Base-by-base conservation (phyloP, 2,888 invertebrate species). In the Myathropa florea region DNA sequence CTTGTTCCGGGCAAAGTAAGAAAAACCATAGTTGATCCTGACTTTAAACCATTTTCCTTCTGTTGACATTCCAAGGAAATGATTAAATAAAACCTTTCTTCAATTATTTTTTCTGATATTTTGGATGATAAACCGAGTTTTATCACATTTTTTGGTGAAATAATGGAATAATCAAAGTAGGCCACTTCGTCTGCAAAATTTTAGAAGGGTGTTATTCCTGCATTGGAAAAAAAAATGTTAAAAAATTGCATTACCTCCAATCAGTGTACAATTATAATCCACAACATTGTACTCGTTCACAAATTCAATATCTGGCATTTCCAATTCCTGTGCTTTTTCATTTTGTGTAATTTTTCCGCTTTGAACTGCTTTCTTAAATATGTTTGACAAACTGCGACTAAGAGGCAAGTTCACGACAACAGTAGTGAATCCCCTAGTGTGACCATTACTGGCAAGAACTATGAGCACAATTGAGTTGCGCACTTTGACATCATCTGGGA, bases 1-100 rank as follows among this genome's bases (percentile, higher is more conserved):
- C 18, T 60, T 82, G 64, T 83, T 4, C 57, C 73, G 0, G 89
- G 89, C 18, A 89, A 24, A 57, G 88, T 84, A 14, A 89, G 73
- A 14, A 89, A 83, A 55, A 89, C 36, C 7, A 87, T 24, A 28
- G 77, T 59, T 10, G 78, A 88, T 1, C 88, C 88, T 61, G 67
- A 46, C 14, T 88, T 30, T n/a, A 46, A 39, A n/a, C 39, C 12
- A 1, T 71, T 57, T 12, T 70, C 72, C 0, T 60, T 46, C 7
- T 82, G 9, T n/a, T 59, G 23, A 3, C 88, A 89, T 57, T 80
- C 30, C 36, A 89, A 23, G 14, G 71, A 57, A 21, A 89, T 28
- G 2, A 79, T 67, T 0, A 89, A 21, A n/a, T 88, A 71, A 14
- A 72, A 64, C 14, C 67, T 76, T 4, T 21, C n/a, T 0, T 63